Conservation (phyloP, 2,797 vertebrate genomes). For the Rhadinocentrus ornatus region DNA sequence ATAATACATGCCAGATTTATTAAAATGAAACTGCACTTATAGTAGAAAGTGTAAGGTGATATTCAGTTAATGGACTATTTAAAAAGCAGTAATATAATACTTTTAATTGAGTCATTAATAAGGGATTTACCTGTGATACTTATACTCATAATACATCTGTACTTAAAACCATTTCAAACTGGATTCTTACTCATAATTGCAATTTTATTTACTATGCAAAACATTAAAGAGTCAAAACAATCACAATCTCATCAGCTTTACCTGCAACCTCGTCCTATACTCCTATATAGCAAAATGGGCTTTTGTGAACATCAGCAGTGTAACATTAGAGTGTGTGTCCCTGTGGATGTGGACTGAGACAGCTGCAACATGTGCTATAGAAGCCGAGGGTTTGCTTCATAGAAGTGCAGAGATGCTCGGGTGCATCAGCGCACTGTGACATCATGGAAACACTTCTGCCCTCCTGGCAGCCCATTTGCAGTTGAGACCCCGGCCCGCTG, state of each 20-base stretch:
- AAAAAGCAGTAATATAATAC: not conserved
- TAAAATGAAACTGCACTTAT: not conserved
- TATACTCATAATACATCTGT: no score
- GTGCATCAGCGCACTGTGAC: conserved; percentile 62
- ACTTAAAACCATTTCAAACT: no score
- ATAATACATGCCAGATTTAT: no score
- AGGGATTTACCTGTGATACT: not conserved
- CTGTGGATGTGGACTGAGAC: conserved; percentile 24
- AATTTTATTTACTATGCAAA: not conserved
- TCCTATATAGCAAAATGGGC: conserved; percentile 19
- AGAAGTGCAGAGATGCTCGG: conserved; percentile 33
- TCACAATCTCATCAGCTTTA: conserved; percentile 1
- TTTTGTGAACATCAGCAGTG: conserved; percentile 14
- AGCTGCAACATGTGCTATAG: conserved; percentile 60
- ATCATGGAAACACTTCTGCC: conserved; percentile 79
- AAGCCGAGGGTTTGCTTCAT: conserved; percentile 24
- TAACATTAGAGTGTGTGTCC: conserved; percentile 23
- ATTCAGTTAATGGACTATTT: no score
- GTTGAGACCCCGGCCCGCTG: conserved; percentile 32
- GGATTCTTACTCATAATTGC: no score
- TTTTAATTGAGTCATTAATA: not conserved
- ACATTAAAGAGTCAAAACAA: not conserved
- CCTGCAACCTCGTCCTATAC: conserved; percentile 1
- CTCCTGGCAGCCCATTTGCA: conserved; percentile 38
- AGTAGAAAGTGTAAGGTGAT: not conserved